Evolutionary conservation across 2,888 invertebrate genomes (phyloP).

Genomic region (Amphipoea lucens): DNA sequence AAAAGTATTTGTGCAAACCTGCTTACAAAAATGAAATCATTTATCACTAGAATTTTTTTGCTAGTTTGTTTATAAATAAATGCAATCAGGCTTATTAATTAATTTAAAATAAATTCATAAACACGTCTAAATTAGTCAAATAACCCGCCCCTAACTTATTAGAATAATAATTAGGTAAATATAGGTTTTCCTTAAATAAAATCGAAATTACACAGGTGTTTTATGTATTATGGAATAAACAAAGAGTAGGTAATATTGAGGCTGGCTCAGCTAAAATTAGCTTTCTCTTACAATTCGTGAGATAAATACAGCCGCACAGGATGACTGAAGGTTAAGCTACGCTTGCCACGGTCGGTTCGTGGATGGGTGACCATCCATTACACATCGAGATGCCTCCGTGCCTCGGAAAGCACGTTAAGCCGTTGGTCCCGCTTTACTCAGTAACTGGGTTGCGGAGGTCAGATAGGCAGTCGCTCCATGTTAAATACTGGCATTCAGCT

Average conservation of each 20-base stretch:
- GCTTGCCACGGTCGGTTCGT: too few relatives aligned
- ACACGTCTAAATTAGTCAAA: too few relatives aligned
- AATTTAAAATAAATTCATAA: too few relatives aligned
- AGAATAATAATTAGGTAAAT: background rate
- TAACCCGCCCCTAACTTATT: too few relatives aligned
- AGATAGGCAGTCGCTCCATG: too few relatives aligned
- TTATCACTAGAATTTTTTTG: too few relatives aligned
- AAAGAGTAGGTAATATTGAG: background rate
- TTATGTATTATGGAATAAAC: background rate
- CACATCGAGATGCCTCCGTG: background rate
- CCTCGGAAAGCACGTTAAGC: background rate
- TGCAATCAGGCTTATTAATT: too few relatives aligned
- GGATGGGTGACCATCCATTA: too few relatives aligned
- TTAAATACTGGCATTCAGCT: background rate
- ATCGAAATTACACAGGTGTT: background rate
- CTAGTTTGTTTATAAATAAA: too few relatives aligned
- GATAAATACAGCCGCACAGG: background rate
- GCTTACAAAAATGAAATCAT: too few relatives aligned
- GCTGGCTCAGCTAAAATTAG: background rate
- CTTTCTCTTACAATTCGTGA: background rate
- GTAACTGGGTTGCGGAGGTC: background rate
- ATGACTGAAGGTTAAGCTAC: background rate
- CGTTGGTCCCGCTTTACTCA: background rate
- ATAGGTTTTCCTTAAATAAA: background rate
- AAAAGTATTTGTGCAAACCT: too few relatives aligned